Base-by-base conservation (phyloP, 2,888 invertebrate species). In the Mactromeris polynyma region DNA sequence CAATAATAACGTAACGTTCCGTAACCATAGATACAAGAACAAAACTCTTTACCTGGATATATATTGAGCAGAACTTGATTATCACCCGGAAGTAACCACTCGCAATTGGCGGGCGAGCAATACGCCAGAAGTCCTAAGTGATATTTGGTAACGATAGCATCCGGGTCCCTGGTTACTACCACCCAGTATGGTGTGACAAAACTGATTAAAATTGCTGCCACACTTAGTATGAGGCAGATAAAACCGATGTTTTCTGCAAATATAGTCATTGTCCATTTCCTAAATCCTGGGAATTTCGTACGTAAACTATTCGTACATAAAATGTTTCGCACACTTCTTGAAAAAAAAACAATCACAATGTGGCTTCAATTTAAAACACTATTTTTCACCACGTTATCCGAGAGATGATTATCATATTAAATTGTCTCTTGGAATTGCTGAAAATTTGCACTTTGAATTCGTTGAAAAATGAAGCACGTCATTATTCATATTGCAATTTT, bases 151-250 rank as follows among this genome's bases (percentile, higher is more conserved):
- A 85, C 77, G 11, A 89, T 86, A 36, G 85, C 38, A 14, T 88
- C 86, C 19, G 89, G 79, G 26, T 69, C 42, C 0, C 69, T 26
- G 7, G 81, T 81, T 69, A 42, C 86, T 2, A 93, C 90, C 4
- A 93, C 40, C 95, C 95, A 95, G 78, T 93, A 95, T 11, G 95
- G 95, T 26, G 95, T 94, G 73, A 94, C 94, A 87, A 93, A 94
- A 51, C 93, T 91, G 11, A 95, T 93, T 38, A 95, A 93, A 21
- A 91, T 91, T 26, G 93, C 93, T 54, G 95, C 90, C 81, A 94
- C 93, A 21, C 95, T 95, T 6, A 95, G 82, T 17, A 95, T 95
- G 81, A 95, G 89, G 54, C 93, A 91, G 14, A 95, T 91, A 42
- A 95, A 86, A 9, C 94, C 95, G 42, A 94, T 79, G 21, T 94